A percentile compares a stretch with the other conserved stretches of the same genome.
Conservation (phyloP, 30 jellyfish, hydroid and myxozoan genomes). For the Clytia hemisphaerica region DNA sequence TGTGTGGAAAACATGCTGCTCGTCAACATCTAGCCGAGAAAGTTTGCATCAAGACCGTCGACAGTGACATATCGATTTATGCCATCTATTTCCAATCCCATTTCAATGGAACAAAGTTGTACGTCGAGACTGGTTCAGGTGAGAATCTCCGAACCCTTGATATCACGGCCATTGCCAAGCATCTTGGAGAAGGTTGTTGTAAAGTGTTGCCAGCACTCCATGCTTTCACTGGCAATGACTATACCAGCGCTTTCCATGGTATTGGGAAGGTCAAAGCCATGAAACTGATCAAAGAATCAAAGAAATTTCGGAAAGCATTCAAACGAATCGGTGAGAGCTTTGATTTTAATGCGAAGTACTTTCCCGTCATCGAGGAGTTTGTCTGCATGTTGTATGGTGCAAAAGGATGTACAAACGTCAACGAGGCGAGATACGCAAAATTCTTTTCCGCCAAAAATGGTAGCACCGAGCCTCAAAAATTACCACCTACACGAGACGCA, state of each 20-base stretch:
- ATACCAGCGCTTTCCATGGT: conserved; percentile 37
- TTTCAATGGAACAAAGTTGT: no score
- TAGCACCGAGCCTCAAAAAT: conserved; percentile 28
- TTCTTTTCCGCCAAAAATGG: background rate
- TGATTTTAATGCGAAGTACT: background rate
- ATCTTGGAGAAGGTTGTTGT: background rate
- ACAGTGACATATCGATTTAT: no score
- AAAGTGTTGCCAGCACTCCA: conserved; percentile 20
- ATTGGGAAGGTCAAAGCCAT: conserved; percentile 19
- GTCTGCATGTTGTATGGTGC: conserved; percentile 25
- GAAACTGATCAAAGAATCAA: background rate
- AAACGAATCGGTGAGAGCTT: background rate
- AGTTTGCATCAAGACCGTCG: no score
- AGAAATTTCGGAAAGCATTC: background rate
- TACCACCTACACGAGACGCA: conserved; percentile 36
- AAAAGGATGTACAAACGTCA: background rate
- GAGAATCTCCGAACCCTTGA: no score
- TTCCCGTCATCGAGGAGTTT: conserved; percentile 8
- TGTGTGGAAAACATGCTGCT: no score
- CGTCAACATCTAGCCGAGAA: no score
- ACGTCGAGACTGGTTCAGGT: no score
- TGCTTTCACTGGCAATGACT: conserved; percentile 28
- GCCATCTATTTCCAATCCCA: no score
- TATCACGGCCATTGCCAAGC: no score
- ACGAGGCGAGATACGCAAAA: conserved; percentile 27